These are phyloP conservation scores for Lucilia cuprina DNA, from an alignment of 1,140 invertebrate genomes.

Conservation along the genomic window DNA sequence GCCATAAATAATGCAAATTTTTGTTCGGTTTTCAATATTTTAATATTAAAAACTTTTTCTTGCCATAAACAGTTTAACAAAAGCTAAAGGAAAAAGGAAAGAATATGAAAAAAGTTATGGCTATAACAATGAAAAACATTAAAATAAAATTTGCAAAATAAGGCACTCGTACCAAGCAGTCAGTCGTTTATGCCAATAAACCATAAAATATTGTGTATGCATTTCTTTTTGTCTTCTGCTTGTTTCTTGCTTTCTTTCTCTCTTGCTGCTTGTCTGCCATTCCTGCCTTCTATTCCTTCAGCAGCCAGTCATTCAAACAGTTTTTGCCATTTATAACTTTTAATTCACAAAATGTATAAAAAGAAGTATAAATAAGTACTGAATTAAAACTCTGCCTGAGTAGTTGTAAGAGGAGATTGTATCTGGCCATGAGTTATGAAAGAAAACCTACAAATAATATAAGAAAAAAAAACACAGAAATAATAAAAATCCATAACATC, in stretches of 20 bases:
- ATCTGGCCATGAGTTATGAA: background rate
- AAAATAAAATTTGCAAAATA: no score
- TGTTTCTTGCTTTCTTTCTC: background rate
- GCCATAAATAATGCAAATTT: no score
- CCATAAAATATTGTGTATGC: slow-evolving; percentile 16
- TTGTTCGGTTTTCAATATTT: no score
- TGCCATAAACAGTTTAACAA: no score
- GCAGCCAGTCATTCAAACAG: background rate
- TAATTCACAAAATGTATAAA: background rate
- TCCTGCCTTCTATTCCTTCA: background rate
- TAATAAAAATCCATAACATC: slow-evolving; percentile 32
- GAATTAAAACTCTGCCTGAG: background rate
- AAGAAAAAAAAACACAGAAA: background rate
- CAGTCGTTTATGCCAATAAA: background rate
- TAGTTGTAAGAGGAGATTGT: background rate
- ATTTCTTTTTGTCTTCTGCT: background rate
- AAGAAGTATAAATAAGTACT: background rate
- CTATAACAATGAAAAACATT: no score
- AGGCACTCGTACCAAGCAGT: background rate
- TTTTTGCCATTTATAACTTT: background rate
- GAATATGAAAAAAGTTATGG: no score
- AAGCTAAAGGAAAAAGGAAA: no score
- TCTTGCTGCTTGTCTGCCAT: background rate
- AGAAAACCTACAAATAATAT: background rate
- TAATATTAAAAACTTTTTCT: no score